phyloP scores from a whole-genome alignment of 2,888 invertebrate species.

The Pyrrhosoma nymphula region DNA sequence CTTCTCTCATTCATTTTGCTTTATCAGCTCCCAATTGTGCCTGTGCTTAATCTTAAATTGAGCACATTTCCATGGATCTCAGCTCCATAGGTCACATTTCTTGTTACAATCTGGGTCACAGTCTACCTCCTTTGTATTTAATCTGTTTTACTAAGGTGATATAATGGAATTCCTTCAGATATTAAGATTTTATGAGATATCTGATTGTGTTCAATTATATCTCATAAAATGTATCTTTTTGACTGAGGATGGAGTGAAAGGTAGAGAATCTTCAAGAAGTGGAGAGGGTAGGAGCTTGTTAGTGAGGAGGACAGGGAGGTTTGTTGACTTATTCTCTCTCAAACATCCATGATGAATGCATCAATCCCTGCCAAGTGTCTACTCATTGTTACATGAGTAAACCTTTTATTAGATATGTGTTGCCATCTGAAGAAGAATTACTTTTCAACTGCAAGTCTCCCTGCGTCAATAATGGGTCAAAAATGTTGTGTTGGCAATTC shows the following conservation, averaged over 20 bases:
- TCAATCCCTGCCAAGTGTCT: neutral
- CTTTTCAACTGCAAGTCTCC: neutral
- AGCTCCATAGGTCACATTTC: neutral
- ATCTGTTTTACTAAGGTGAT: neutral
- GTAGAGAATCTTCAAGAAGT: neutral
- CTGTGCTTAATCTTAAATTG: neutral
- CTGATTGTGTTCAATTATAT: neutral
- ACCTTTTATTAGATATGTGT: neutral
- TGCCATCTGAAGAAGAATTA: neutral
- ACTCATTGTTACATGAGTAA: neutral
- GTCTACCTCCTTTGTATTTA: neutral
- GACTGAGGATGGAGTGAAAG: neutral
- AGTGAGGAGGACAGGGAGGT: neutral
- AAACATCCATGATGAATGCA: neutral
- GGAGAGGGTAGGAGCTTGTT: neutral
- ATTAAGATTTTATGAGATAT: neutral
- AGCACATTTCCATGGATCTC: neutral
- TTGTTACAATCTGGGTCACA: neutral
- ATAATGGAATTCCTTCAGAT: neutral
- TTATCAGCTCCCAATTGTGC: neutral
- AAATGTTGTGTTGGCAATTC: neutral
- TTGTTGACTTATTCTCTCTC: neutral
- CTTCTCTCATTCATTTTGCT: neutral
- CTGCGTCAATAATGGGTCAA: neutral
- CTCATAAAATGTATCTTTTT: neutral